phyloP scores from a whole-genome alignment of 2,888 invertebrate species.

The Nomada goodeniana region DNA sequence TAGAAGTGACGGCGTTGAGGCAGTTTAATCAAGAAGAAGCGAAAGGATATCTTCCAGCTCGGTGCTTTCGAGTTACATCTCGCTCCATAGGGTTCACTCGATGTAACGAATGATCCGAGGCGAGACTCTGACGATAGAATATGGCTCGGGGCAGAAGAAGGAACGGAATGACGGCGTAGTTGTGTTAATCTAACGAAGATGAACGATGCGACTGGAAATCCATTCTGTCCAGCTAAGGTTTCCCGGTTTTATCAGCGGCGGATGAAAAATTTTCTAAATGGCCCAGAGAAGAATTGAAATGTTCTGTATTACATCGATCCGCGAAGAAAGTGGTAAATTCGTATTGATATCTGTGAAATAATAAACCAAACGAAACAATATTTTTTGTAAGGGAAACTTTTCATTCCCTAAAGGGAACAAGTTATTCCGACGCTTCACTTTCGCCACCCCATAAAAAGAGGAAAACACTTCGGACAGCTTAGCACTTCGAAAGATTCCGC shows the following conservation, averaged over 20 bases:
- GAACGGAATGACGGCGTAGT: neutral
- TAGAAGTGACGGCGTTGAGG: neutral
- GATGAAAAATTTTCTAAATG: no score
- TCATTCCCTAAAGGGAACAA: no score
- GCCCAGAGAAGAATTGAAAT: no score
- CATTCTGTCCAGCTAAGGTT: neutral
- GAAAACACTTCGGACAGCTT: neutral
- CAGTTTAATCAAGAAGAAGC: slow-evolving; percentile 66
- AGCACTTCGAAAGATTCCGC: neutral
- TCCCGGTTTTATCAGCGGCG: neutral
- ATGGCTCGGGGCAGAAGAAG: neutral
- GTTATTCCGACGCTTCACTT: neutral
- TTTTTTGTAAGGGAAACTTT: no score
- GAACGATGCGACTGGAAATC: slow-evolving; percentile 50
- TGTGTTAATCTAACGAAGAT: slow-evolving; percentile 62
- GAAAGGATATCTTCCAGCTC: slow-evolving; percentile 34
- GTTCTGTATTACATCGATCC: no score
- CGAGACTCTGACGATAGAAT: slow-evolving; percentile 18
- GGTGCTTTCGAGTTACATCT: neutral
- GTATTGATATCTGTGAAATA: no score
- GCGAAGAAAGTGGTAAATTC: no score
- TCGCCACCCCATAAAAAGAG: neutral
- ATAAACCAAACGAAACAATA: no score
- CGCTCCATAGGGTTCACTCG: slow-evolving; percentile 17
- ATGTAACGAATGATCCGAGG: slow-evolving; percentile 63